Base-by-base conservation (phyloP, 2,888 invertebrate genomes). In the Scotopteryx bipunctaria region DNA sequence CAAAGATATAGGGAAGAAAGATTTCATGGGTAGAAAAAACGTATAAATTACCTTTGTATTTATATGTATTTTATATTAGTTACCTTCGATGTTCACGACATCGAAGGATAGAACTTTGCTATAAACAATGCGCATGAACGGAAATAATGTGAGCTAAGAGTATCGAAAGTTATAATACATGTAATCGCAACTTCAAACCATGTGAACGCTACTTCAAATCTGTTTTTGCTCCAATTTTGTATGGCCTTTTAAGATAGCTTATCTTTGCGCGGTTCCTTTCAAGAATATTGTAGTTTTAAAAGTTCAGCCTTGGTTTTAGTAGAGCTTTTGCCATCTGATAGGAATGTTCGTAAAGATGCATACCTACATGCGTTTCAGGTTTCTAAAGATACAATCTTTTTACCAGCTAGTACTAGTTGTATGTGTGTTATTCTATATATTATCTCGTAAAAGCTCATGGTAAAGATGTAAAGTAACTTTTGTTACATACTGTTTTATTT, bases 181-280 rank as follows among this genome's bases (percentile, higher is more conserved):
- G n/a, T n/a, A n/a, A n/a, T n/a, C 9, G 11, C 27, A 9, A 27
- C 27, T 9, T 48, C 31, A 31, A 31, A 49, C 45, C 45, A 38
- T 45, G 42, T 45, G 44, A 43, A 47, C 48, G 36, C 45, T 44
- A 32, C 49, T 36, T 47, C 23, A 45, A 46, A 29, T 19, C 21
- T 0, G 36, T 57, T 40, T 49, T 50, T 53, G 41, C 47, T 45
- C 23, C 48, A 29, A 16, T 50, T 58, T 53, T 41, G 29, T 38
- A 44, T 25, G 9, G 9, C 31, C 43, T 45, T 50, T 42, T 36
- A 38, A 35, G 43, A 32, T 45, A 9, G 46, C 44, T 55, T 52
- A 61, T 50, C 54, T 49, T 13, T 8, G 15, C 3, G 54, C 58
- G 61, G 58, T 37, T 31, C 38, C 43, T 55, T 58, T 61, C 29